Base-by-base conservation (phyloP, 1,140 invertebrate species). In the Periplaneta americana region DNA sequence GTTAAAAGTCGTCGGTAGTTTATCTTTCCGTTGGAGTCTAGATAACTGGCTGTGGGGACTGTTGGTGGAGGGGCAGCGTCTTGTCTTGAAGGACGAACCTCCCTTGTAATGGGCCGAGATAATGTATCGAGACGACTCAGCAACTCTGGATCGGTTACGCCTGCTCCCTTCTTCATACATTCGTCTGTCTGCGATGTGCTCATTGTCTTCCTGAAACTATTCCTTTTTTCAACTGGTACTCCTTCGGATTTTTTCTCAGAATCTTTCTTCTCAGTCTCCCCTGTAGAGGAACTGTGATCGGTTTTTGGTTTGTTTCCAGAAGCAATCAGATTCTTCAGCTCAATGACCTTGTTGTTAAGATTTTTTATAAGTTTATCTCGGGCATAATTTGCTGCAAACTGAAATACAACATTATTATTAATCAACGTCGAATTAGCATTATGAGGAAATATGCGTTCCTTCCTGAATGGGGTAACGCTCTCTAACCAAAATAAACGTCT, bases 371-470 rank as follows among this genome's bases (percentile, higher is more conserved):
- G 89, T 83, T 95, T 93, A 84, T 96, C 95, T 86, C 94, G 93
- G 31, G 95, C 96, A 90, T 96, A 98, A 85, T 98, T 95, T 18
- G 96, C 96, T 79, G 96, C 96, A 91, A 97, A 97, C 93, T 94
- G 85, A 82, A 86, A 88, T 79, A 82, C 75, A 83, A 85, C 39
- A 57, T 13, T 15, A 57, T 22, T 15, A 57, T 57, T 18, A 76
- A 82, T 34, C 34, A 76, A 80, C 28, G 18, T 34, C 11, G 18
- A 18, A 33, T 28, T 37, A 32, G 57, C 57, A 35, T 13, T 34
- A 83, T n/a, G 34, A 82, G 31, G 34, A 35, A 34, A 76, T 75
- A n/a, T 22, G 22, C 57, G 18, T 18, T 13, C 31, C 34, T n/a
- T n/a, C n/a, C n/a, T n/a, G n/a, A n/a, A n/a, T n/a, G n/a, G n/a